Percentiles rank a stretch among this genome's conserved stretches.
phyloP scores from a whole-genome alignment of 2,797 vertebrate species.

The Arrhamphus sclerolepis region DNA sequence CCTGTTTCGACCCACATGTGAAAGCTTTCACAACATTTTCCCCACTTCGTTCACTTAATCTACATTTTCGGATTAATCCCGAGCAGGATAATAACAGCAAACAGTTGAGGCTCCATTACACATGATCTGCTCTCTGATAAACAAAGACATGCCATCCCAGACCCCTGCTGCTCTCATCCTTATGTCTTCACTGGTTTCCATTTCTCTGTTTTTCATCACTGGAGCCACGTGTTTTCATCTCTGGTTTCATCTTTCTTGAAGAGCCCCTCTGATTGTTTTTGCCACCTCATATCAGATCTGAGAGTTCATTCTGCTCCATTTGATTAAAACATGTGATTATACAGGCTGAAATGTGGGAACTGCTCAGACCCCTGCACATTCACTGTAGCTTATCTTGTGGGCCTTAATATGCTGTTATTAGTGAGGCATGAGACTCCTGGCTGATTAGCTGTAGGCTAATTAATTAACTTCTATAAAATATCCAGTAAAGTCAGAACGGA shows the following conservation, averaged over 20 bases:
- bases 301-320: slow-evolving; percentile 21
- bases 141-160: slow-evolving; percentile 49
- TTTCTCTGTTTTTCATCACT: neutral
- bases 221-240: slow-evolving; percentile 25
- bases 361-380: neutral
- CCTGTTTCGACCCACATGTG: neutral
- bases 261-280: slow-evolving; percentile 22
- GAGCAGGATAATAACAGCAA: slow-evolving; percentile 13
- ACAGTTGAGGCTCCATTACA: slow-evolving; percentile 21
- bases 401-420: neutral
- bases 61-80: slow-evolving; percentile 17
- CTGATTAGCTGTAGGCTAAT: too few relatives aligned
- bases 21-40: neutral
- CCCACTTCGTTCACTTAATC: slow-evolving; percentile 2
- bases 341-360: slow-evolving; percentile 9
- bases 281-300: slow-evolving; percentile 40
- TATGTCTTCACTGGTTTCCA: slow-evolving; percentile 17
- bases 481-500: too few relatives aligned
- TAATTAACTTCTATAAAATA: too few relatives aligned
- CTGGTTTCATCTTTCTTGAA: slow-evolving; percentile 30
- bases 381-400: neutral
- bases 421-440: too few relatives aligned
- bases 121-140: slow-evolving; percentile 33
- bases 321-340: slow-evolving; percentile 36
- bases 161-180: slow-evolving; percentile 30